Evolutionary conservation across 2,888 invertebrate species (phyloP).

Genomic region (Caradrina clavipalpis): DNA sequence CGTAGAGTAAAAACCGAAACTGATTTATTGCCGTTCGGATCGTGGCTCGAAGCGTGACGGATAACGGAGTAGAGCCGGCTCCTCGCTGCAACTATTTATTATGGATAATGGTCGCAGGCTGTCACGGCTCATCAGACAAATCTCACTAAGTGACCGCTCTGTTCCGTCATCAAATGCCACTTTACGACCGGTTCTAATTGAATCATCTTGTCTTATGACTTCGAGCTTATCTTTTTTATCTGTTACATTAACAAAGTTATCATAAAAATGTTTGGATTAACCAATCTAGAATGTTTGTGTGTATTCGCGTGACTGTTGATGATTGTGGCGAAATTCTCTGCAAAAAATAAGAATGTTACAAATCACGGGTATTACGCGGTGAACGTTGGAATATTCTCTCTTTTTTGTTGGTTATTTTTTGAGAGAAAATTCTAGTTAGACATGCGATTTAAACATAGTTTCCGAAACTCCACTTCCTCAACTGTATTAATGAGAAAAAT

Average conservation of each 20-base stretch:
- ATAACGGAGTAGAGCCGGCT: conserved; percentile 72
- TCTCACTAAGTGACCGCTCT: conserved; percentile 69
- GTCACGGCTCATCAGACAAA: conserved; percentile 74
- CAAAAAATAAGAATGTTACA: conserved; percentile 84
- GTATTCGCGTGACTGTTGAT: conserved; percentile 82
- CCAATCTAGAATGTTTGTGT: conserved; percentile 63
- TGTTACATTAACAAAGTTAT: conserved; percentile 26
- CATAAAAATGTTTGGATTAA: conserved; percentile 43
- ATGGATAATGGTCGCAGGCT: conserved; percentile 76
- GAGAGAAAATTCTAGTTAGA: conserved; percentile 76
- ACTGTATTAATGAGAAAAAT: conserved; percentile 45
- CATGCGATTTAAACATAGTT: conserved; percentile 77
- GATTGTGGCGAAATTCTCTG: conserved; percentile 81
- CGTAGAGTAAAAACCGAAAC: conserved; percentile 68
- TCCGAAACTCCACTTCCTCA: conserved; percentile 58
- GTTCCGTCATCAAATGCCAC: conserved; percentile 63
- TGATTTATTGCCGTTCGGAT: conserved; percentile 70
- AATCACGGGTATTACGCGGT: conserved; percentile 82
- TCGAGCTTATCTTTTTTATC: conserved; percentile 33
- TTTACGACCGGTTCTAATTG: conserved; percentile 59
- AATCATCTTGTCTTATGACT: conserved; percentile 48
- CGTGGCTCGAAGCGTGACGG: conserved; percentile 76
- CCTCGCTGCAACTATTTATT: conserved; percentile 77
- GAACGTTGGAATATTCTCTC: conserved; percentile 77
- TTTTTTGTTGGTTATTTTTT: conserved; percentile 73